Evolutionary conservation across 53 echinoderm and acorn worm species (phyloP).

Genomic region (Holothuria leucospilota): DNA sequence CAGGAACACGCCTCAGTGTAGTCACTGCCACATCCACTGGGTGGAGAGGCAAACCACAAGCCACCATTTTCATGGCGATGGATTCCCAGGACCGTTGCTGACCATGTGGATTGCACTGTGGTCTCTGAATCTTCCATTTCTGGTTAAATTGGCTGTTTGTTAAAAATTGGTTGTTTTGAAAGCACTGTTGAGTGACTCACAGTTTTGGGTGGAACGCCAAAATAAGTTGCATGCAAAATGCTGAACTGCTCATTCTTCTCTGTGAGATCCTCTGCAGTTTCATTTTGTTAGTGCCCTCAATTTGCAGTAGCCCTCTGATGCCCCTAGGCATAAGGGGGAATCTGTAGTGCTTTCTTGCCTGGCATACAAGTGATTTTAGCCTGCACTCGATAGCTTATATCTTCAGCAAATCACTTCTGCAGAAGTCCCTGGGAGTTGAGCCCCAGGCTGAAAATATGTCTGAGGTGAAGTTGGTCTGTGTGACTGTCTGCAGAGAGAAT

Average conservation of each 20-base stretch:
- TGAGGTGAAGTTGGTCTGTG: background rate
- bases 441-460: background rate
- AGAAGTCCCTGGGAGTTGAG: background rate
- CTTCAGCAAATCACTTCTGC: conserved; percentile 30
- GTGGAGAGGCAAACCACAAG: background rate
- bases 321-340: background rate
- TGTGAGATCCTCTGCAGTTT: background rate
- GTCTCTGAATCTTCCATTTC: background rate
- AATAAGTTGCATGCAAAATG: background rate
- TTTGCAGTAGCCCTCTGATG: background rate
- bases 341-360: background rate
- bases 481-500: conserved; percentile 15
- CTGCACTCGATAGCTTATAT: conserved; percentile 8
- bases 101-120: conserved; percentile 32
- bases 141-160: background rate
- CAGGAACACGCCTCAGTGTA: too few relatives aligned
- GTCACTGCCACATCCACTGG: background rate
- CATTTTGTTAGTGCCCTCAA: background rate
- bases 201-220: conserved; percentile 28
- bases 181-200: conserved; percentile 27
- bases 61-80: background rate
- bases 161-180: too few relatives aligned
- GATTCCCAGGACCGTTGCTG: background rate
- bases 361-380: conserved; percentile 5
- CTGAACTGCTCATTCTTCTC: background rate